A percentile compares a stretch with the other conserved stretches of the same genome.
Conservation (phyloP, 2,888 invertebrate species). For the Noctuana brunneofusca region DNA sequence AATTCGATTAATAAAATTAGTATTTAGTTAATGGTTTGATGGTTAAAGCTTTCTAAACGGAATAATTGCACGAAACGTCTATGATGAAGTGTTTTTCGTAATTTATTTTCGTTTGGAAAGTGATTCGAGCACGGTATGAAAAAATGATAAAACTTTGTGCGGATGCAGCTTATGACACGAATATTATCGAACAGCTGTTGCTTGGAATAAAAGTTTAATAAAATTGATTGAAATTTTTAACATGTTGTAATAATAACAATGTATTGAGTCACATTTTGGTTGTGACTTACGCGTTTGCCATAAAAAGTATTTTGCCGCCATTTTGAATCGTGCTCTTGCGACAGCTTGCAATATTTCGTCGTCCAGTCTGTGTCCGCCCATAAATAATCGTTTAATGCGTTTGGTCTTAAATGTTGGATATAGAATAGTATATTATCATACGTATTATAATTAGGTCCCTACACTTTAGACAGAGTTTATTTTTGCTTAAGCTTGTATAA, state of each 20-base stretch:
- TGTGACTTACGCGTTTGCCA: constrained; percentile 1
- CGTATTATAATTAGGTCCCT: constrained; percentile 52
- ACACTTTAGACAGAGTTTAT: constrained; percentile 71
- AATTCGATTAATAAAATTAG: constrained; percentile 48
- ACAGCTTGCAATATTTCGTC: constrained; percentile 13
- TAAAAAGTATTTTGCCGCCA: constrained; percentile 1
- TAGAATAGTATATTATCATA: constrained; percentile 46
- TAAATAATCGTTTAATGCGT: constrained; percentile 44
- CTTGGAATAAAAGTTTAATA: neutral
- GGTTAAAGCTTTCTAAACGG: constrained; percentile 16
- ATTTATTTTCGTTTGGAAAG: constrained; percentile 32
- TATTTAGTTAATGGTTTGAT: constrained; percentile 52
- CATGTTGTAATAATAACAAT: neutral
- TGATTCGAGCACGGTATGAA: constrained; percentile 72
- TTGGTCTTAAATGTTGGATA: constrained; percentile 50
- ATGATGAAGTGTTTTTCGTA: neutral
- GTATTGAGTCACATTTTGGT: neutral
- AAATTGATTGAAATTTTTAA: neutral
- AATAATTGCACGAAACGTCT: constrained; percentile 11
- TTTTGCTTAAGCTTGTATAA: constrained; percentile 81
- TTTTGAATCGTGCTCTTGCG: neutral
- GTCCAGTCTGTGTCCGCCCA: constrained; percentile 33
- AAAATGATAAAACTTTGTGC: constrained; percentile 54
- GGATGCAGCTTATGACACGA: constrained; percentile 20
- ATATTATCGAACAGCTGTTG: constrained; percentile 2